Percentiles rank a stretch among this genome's conserved stretches.
Evolutionary conservation across 2,797 vertebrate species (phyloP).

Genomic region (Arnoldichthys spilopterus): DNA sequence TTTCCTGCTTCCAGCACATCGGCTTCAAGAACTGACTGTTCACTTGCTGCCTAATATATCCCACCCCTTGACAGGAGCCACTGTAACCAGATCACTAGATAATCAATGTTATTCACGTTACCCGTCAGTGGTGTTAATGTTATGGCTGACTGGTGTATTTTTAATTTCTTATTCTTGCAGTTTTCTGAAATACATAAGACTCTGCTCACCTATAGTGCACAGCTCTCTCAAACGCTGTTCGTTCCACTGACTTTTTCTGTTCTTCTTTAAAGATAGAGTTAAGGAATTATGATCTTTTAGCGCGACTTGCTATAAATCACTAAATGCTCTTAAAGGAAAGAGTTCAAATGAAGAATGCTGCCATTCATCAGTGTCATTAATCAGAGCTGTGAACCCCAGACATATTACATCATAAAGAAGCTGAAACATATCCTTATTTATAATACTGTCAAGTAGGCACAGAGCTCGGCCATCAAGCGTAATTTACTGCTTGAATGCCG

Average conservation of each 20-base stretch:
- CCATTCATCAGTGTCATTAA: not conserved
- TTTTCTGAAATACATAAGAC: too few species aligned
- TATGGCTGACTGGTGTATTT: too few species aligned
- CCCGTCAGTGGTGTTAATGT: too few species aligned
- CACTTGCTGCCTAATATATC: too few species aligned
- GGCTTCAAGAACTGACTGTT: too few species aligned
- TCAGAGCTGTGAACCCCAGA: not conserved
- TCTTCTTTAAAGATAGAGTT: too few species aligned
- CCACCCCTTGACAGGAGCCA: too few species aligned
- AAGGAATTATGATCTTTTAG: not conserved
- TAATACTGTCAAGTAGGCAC: constrained; percentile 9
- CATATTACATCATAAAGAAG: constrained; percentile 29
- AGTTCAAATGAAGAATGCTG: not conserved
- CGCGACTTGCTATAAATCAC: not conserved
- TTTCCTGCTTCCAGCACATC: too few species aligned
- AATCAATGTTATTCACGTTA: too few species aligned
- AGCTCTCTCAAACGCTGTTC: not conserved
- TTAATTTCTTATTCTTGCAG: too few species aligned
- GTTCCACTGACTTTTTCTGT: not conserved
- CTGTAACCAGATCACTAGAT: too few species aligned
- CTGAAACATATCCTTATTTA: constrained; percentile 20
- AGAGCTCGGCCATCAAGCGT: constrained; percentile 13
- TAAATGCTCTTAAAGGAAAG: not conserved
- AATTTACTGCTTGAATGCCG: constrained; percentile 33
- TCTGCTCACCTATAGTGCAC: not conserved